Conservation (phyloP, 1,140 invertebrate species). For the Lethrus apterus region DNA sequence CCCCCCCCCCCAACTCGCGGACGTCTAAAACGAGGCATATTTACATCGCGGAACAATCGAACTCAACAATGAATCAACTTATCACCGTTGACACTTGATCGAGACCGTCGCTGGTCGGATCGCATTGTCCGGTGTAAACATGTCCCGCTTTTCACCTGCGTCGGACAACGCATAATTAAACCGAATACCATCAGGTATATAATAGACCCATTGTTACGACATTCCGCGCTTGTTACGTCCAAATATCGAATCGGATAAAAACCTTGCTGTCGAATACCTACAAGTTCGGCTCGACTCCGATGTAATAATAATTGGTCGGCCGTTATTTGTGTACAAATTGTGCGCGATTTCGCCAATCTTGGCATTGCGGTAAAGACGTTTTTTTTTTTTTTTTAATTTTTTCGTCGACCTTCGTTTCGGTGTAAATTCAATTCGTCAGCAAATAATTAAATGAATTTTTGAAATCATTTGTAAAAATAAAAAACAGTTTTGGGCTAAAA, state of each 20-base stretch:
- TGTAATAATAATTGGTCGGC: conserved; percentile 11
- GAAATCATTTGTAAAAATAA: no score
- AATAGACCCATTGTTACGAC: conserved; percentile 37
- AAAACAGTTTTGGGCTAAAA: no score
- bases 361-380: no score
- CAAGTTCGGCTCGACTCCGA: not conserved
- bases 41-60: conserved; percentile 10
- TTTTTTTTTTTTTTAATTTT: no score
- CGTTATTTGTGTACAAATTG: conserved; percentile 12
- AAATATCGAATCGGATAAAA: conserved; percentile 27
- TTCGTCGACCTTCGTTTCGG: no score
- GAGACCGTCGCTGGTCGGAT: conserved; percentile 9
- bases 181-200: conserved; percentile 31
- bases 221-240: conserved; percentile 30
- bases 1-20: conserved; percentile 4
- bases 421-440: no score
- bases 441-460: no score
- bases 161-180: conserved; percentile 26
- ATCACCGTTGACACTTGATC: conserved; percentile 19
- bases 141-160: conserved; percentile 18
- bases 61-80: conserved; percentile 22
- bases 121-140: conserved; percentile 18
- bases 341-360: conserved; percentile 1
- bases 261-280: conserved; percentile 17
- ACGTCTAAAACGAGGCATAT: conserved; percentile 10